Evolutionary conservation across 2,888 invertebrate species (phyloP).

Genomic region (Amblyteles armatorius): DNA sequence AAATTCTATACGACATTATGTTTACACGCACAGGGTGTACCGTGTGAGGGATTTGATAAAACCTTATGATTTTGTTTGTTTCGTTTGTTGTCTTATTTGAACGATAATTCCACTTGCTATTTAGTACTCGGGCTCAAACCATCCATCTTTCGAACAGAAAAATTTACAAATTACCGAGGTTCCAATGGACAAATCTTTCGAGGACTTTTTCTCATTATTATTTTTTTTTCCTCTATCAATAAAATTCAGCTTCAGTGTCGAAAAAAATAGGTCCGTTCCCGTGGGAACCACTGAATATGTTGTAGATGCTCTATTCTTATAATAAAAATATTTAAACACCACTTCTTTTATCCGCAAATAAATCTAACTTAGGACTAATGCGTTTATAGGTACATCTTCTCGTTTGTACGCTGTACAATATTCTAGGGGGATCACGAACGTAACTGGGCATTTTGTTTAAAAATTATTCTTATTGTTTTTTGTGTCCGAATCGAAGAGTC

Average conservation of each 20-base stretch:
- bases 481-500: slow-evolving; percentile 49
- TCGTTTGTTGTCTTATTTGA: slow-evolving; percentile 55
- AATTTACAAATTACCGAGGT: slow-evolving; percentile 69
- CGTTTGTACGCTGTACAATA: slow-evolving; percentile 71
- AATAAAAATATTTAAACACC: slow-evolving; percentile 71
- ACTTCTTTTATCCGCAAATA: slow-evolving; percentile 63
- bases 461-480: slow-evolving; percentile 16
- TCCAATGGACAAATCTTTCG: slow-evolving; percentile 49
- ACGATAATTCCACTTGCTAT: slow-evolving; percentile 61
- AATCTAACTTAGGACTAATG: slow-evolving; percentile 67
- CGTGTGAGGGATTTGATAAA: slow-evolving; percentile 69
- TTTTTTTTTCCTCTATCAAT: slow-evolving; percentile 60
- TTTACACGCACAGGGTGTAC: slow-evolving; percentile 71
- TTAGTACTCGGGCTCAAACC: slow-evolving; percentile 54
- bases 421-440: slow-evolving; percentile 66
- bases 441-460: slow-evolving; percentile 44
- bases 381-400: slow-evolving; percentile 69
- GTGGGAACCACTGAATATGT: slow-evolving; percentile 65
- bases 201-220: slow-evolving; percentile 6
- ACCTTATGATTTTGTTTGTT: slow-evolving; percentile 56
- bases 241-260: slow-evolving; percentile 70
- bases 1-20: slow-evolving; percentile 77
- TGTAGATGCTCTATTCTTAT: slow-evolving; percentile 67
- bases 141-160: slow-evolving; percentile 64
- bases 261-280: slow-evolving; percentile 70